Base-by-base conservation (phyloP, 1,140 invertebrate genomes). In the Chlorops oryzae region DNA sequence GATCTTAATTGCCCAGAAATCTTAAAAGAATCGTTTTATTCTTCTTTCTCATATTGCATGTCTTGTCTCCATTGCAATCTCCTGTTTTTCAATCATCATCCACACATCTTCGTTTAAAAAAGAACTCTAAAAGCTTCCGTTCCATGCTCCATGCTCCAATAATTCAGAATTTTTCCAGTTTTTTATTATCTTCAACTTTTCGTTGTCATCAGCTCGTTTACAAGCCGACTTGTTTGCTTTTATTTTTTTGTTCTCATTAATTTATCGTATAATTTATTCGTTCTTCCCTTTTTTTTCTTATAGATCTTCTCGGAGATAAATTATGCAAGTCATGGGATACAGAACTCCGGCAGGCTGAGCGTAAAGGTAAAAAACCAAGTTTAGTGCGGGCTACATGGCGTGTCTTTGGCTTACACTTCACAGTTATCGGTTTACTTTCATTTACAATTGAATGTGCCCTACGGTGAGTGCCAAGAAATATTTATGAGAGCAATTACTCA, bases 401-500 rank as follows among this genome's bases (percentile, higher is more conserved):
- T 50, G 66, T 70, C 6, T 70, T 70, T 32, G 66, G 66, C 40
- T 63, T 51, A 53, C 59, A 61, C 50, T 63, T 70, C 46, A 61
- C 63, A 10, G 18, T 39, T 12, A 51, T 70, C n/a, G 66, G 66
- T 15, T 47, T 62, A 24, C 55, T 62, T 10, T 52, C 69, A 40
- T 65, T 70, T 40, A 55, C 63, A 43, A 18, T 70, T 39, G 66
- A 70, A 61, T 57, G 69, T 47, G 66, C 66, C 47, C 60, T 70
- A 52, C 66, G 66, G 66, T 70, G 62, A 62, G 62, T 44, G 42
- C 5, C 18, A 5, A 47, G n/a, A 24, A 17, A 17, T 38, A 7
- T 17, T 38, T 6, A 38, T 38, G 9, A 39, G 37, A 13, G 10
- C 10, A 10, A 15, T 21, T 21, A n/a, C 18, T 41, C n/a, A 13